These are phyloP conservation scores for Hartigia nigra DNA, from an alignment of 2,888 invertebrate species.

Conservation along the genomic window DNA sequence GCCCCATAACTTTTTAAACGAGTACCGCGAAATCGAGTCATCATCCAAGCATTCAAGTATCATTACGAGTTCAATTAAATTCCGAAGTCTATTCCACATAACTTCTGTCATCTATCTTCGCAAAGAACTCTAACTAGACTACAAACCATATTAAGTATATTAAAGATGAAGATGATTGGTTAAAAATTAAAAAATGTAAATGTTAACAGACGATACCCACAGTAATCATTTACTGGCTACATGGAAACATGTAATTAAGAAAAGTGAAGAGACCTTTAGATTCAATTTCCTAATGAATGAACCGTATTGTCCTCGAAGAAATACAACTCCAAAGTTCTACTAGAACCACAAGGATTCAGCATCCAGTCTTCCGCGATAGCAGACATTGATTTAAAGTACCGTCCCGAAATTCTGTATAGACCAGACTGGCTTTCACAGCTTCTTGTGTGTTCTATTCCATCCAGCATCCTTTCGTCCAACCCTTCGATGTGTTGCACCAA, in stretches of 20 bases:
- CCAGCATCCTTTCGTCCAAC: conserved; percentile 1
- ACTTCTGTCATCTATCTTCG: not conserved
- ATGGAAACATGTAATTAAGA: not conserved
- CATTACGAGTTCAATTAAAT: not conserved
- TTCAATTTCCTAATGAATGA: not conserved
- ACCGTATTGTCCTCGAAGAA: not conserved
- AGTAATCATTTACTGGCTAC: not conserved
- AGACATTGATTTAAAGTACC: not conserved
- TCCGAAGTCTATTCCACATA: not conserved
- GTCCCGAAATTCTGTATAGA: not conserved
- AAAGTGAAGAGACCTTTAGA: not conserved
- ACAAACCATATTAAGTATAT: not conserved
- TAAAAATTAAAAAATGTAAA: not conserved
- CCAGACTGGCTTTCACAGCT: not conserved
- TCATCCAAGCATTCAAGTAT: not conserved
- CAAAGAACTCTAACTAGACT: not conserved
- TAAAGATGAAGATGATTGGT: not conserved
- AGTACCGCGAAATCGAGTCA: not conserved
- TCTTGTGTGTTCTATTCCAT: not conserved
- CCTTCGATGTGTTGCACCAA: conserved; percentile 13
- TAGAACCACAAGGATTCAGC: not conserved
- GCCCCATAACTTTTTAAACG: not conserved
- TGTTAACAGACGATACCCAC: not conserved
- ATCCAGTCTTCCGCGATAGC: not conserved
- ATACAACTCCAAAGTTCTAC: not conserved